A percentile compares a stretch with the other conserved stretches of the same genome.
Conservation (phyloP, 2,113 vertebrate species). For the Podarcis cretensis region DNA sequence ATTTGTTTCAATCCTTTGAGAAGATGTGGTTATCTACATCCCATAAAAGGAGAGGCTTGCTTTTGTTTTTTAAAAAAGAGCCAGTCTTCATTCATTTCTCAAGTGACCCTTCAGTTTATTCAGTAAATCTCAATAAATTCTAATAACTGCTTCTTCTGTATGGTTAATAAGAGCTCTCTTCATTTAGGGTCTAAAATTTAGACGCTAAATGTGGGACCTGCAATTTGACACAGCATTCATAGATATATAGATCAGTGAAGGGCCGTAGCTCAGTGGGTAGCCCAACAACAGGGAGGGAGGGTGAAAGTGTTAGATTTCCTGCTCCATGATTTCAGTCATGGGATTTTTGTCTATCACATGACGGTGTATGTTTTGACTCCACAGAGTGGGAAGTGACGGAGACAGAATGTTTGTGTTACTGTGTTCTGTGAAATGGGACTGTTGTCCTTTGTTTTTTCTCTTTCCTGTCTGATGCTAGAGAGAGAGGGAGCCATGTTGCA, state of each 20-base stretch:
- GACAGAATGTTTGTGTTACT: no score
- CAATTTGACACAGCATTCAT: background rate
- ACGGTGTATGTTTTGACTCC: no score
- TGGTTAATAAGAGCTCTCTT: background rate
- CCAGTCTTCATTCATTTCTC: conserved; percentile 34
- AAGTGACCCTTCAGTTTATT: background rate
- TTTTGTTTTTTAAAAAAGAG: background rate
- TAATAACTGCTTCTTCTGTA: background rate
- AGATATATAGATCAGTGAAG: background rate
- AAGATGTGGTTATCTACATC: conserved; percentile 15
- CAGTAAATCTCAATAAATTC: background rate
- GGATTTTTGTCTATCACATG: no score
- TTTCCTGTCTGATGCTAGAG: no score
- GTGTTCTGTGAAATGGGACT: no score
- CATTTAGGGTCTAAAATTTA: background rate
- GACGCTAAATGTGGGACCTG: background rate
- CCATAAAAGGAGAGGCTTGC: background rate
- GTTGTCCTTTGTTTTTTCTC: no score
- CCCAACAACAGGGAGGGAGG: no score
- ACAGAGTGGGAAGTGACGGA: no score
- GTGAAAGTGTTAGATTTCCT: no score
- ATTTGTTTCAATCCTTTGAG: conserved; percentile 40
- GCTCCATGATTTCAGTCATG: no score
- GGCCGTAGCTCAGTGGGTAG: no score
- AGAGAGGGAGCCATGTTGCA: no score